Evolutionary conservation across 53 echinoderm and acorn worm genomes (phyloP), one percentile per base, ranked within the genome.

Genomic region (Apostichopus leukothele): DNA sequence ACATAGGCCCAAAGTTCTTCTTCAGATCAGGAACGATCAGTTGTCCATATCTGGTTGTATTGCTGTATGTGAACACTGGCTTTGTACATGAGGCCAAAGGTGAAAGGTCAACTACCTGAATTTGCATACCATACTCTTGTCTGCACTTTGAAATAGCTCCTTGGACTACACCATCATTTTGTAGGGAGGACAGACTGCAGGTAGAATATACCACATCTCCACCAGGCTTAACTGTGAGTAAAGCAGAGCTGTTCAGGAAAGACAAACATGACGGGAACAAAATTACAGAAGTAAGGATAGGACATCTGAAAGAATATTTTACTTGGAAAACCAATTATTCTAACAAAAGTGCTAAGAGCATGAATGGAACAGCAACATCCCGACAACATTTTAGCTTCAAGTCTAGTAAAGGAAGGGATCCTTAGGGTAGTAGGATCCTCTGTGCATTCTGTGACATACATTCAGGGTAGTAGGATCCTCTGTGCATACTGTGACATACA

Each of bases 121-220:
- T 92, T 21, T 87, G 39, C 25, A 97, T 90, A 59, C 86, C 75
- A 50, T 77, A 53, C 74, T 92, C 93, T 76, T 90, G 86, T 54
- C 79, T 90, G 86, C 98, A 96, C 11, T 75, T 90, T 63, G 88
- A 75, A 60, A 97, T 79, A 55, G 98, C 92, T 54, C 74, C 91
- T 63, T 94, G 89, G 88, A 97, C 50, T 50, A 97, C 95, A 80
- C 88, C 92, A 78, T 97, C 98, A 66, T 97, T 97, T 79, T 97
- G 98, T 16, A 94, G 95, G 50, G 92, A 90, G 9, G 98, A 97
- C 27, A 97, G 83, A 0, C 94, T 93, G 76, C 98, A 97, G 6
- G 98, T 97, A 4, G 98, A 97, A 77, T 97, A 97, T 14, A 97
- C 94, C 13, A 97, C 94, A 61, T 94, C 92, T 39, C 98, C 98